Base-by-base conservation (phyloP, 2,113 vertebrate genomes). In the Oryzias melastigma region DNA sequence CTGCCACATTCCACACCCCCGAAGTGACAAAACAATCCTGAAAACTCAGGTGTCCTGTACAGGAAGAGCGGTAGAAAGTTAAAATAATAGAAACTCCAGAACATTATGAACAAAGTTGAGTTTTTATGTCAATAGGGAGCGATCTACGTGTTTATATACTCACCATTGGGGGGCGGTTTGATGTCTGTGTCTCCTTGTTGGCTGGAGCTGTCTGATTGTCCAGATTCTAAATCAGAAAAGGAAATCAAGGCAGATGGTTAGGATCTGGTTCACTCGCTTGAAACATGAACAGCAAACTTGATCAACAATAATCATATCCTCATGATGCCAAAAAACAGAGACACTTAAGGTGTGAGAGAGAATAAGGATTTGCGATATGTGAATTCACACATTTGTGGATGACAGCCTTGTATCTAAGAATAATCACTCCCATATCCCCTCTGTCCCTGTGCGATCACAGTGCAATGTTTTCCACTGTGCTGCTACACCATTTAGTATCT, bases 21-120 rank as follows among this genome's bases (percentile, higher is more conserved):
- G 95, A 97, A 73, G 95, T 97, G 91, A 97, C 95, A 61, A 96
- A 97, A 85, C 95, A 96, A 88, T 97, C 95, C 91, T 96, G 95
- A 92, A 96, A 97, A 92, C 92, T 96, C 92, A 97, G 90, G 87
- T 96, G 95, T 88, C 95, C 95, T 96, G 83, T n/a, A 57, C 55
- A 71, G 18, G 68, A 0, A 18, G 66, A 46, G 0, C 24, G 61
- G n/a, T 52, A 12, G 10, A 2, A 56, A 64, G 22, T 14, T 10
- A 6, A 29, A 2, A 6, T 22, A 24, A 10, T 47, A 40, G 56
- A 46, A 56, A 46, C 20, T 62, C 35, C 51, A 19, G 29, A 58
- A 58, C 49, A 69, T 70, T 65, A 68, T 24, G 8, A 5, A 25
- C 19, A 15, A 1, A 18, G 20, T 14, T 43, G 20, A 12, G 5